Evolutionary conservation across 2,113 vertebrate genomes (phyloP).

Genomic region (Poicephalus meyeri): DNA sequence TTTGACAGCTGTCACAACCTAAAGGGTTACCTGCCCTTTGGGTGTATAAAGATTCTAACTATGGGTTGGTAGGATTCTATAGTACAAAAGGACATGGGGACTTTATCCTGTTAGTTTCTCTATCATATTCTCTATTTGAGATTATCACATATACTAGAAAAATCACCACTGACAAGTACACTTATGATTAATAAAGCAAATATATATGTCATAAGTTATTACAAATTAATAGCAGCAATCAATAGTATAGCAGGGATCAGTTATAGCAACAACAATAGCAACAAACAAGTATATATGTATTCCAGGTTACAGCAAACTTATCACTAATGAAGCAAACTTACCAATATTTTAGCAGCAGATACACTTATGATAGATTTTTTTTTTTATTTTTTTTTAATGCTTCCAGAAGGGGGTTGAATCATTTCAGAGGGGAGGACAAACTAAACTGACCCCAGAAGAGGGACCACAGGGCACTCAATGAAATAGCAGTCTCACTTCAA

Average conservation of each 20-base stretch:
- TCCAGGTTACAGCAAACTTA: neutral
- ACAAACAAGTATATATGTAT: neutral
- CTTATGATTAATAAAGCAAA: neutral
- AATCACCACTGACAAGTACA: neutral
- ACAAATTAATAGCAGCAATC: neutral
- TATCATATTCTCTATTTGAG: neutral
- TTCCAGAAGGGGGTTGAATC: neutral
- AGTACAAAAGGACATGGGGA: neutral
- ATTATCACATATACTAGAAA: neutral
- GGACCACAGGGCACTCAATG: neutral
- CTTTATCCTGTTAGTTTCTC: neutral
- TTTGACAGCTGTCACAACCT: neutral
- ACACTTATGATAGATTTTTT: neutral
- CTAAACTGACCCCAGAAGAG: neutral
- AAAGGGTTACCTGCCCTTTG: neutral
- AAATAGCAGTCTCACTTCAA: neutral
- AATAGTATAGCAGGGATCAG: neutral
- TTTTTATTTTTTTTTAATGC: neutral
- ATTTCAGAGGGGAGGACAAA: neutral
- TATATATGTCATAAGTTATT: neutral
- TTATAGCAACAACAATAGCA: neutral
- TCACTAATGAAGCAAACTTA: neutral
- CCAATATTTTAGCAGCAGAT: neutral
- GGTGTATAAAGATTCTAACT: rapidly evolving
- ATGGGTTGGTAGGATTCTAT: rapidly evolving